Conservation (phyloP, 2,113 vertebrate species). For the Oophaga pumilio region DNA sequence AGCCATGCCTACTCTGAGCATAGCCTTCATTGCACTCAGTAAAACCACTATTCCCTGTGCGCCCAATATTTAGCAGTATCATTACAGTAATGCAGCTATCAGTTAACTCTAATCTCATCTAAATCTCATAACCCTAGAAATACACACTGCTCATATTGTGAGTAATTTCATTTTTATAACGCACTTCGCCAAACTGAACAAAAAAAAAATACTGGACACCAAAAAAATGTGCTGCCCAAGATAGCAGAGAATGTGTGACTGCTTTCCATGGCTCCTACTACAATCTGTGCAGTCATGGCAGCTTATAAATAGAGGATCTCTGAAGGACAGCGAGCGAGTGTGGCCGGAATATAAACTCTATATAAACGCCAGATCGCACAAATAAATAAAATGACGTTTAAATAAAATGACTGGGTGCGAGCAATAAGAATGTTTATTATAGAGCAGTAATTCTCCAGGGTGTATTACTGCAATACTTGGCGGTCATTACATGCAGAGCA, state of each 20-base stretch:
- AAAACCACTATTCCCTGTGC: neutral
- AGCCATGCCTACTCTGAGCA: no score
- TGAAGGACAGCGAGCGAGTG: slow-evolving; percentile 22
- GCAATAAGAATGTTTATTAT: slow-evolving; percentile 26
- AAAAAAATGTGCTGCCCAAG: neutral
- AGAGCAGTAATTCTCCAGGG: neutral
- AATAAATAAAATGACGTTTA: slow-evolving; percentile 15
- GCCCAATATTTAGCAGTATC: neutral
- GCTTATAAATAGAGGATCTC: slow-evolving; percentile 29
- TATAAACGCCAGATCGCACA: neutral
- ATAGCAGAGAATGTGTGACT: neutral
- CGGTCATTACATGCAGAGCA: neutral
- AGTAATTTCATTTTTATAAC: neutral
- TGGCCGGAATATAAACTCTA: neutral
- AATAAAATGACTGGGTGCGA: neutral
- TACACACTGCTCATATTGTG: neutral
- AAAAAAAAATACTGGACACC: neutral
- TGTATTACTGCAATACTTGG: neutral
- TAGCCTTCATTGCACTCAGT: no score
- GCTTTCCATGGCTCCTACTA: slow-evolving; percentile 6
- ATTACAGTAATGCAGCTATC: neutral
- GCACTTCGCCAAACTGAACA: neutral
- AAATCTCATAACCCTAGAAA: neutral
- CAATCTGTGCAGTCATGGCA: slow-evolving; percentile 27
- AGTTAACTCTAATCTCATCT: neutral